Evolutionary conservation across 2,113 vertebrate genomes (phyloP).

Genomic region (Megaceryle maxima): DNA sequence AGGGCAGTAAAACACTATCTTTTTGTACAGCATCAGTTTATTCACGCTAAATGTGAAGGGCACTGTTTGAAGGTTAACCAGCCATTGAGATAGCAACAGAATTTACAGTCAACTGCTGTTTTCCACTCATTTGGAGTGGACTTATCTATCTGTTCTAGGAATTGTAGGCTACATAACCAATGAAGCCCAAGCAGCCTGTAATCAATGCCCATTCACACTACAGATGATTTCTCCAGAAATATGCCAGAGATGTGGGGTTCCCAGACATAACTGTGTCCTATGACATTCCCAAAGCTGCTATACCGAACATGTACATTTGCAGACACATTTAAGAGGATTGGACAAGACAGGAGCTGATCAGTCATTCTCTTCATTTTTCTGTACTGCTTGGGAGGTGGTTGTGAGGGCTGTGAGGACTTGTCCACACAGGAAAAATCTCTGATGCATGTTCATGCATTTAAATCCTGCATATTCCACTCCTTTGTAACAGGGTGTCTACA

Average conservation of each 20-base stretch:
- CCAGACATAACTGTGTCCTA: accelerated
- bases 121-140: neutral
- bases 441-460: neutral
- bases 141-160: neutral
- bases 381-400: accelerated
- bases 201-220: neutral
- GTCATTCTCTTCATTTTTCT: neutral
- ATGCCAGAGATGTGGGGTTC: neutral
- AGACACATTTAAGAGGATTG: neutral
- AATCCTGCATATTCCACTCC: neutral
- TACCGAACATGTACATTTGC: accelerated
- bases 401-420: neutral
- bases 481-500: neutral
- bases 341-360: neutral
- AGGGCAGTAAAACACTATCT: conserved; percentile 59
- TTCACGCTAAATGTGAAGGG: neutral
- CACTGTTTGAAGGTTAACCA: neutral
- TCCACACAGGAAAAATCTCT: neutral
- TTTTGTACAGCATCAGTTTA: neutral
- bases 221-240: neutral
- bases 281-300: neutral
- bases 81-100: neutral
- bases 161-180: neutral
- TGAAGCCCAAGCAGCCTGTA: neutral
- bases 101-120: neutral